Conservation (phyloP, 1,140 invertebrate genomes). For the Plectrocnemia conspersa region DNA sequence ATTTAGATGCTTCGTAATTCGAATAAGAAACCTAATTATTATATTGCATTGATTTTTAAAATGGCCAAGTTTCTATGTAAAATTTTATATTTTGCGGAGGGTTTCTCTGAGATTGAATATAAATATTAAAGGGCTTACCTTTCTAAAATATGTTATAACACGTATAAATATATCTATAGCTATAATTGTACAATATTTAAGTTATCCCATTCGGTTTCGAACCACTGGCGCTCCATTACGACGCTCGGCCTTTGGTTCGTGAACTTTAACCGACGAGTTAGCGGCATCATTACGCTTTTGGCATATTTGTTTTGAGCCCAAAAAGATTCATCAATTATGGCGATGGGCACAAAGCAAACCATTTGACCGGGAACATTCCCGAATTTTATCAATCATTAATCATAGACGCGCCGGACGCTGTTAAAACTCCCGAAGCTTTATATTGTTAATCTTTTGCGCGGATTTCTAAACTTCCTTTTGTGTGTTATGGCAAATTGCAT, state of each 20-base stretch:
- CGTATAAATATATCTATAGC: no score
- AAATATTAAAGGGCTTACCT: no score
- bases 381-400: slow-evolving; percentile 29
- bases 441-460: slow-evolving; percentile 12
- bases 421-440: not conserved
- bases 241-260: no score
- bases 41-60: no score
- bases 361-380: slow-evolving; percentile 21
- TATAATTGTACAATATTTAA: not conserved
- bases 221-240: not conserved
- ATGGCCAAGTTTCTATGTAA: no score
- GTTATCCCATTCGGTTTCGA: slow-evolving; percentile 1
- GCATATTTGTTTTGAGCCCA: slow-evolving; percentile 27
- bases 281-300: slow-evolving; percentile 26
- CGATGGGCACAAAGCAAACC: not conserved
- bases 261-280: slow-evolving; percentile 19
- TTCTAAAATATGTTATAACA: no score
- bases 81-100: no score
- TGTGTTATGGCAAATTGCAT: slow-evolving; percentile 11
- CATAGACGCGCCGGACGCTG: not conserved
- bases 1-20: no score
- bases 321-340: slow-evolving; percentile 21
- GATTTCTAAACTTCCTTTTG: slow-evolving; percentile 12
- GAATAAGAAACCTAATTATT: no score
- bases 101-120: no score